phyloP scores from a whole-genome alignment of 2,888 invertebrate species.

The Leucophenga maculata region DNA sequence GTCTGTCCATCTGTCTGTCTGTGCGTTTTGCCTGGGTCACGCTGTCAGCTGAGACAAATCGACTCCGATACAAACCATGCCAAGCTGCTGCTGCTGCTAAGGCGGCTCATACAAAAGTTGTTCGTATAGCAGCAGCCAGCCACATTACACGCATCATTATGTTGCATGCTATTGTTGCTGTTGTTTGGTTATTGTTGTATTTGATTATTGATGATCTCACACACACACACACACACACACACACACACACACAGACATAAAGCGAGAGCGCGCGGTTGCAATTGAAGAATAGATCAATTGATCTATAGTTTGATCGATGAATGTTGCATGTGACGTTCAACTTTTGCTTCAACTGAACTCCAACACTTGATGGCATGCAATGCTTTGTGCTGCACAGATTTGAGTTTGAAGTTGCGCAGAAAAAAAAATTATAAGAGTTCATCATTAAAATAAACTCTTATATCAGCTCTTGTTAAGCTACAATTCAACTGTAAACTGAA shows the following conservation, averaged over 20 bases:
- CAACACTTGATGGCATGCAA: too few species aligned
- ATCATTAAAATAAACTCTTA: too few species aligned
- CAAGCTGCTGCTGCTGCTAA: neutral
- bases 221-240: constrained; percentile 26
- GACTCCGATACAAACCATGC: constrained; percentile 1
- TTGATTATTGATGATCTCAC: constrained; percentile 23
- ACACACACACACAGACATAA: constrained; percentile 7
- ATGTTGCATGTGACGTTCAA: too few species aligned
- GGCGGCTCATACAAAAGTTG: neutral
- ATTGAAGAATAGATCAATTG: too few species aligned
- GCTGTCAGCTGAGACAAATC: constrained; percentile 2
- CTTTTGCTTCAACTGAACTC: too few species aligned
- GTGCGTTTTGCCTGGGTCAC: neutral
- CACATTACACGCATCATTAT: constrained; percentile 69
- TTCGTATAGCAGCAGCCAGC: constrained; percentile 38
- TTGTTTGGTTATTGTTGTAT: constrained; percentile 16
- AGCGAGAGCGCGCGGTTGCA: too few species aligned
- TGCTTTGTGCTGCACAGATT: too few species aligned
- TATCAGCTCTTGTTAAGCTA: too few species aligned
- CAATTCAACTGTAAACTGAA: neutral
- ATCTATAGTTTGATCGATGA: too few species aligned
- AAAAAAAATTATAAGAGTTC: too few species aligned
- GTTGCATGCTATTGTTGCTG: constrained; percentile 36
- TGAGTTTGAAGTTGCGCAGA: too few species aligned
- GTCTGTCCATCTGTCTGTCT: neutral